Evolutionary conservation across 1,140 invertebrate genomes (phyloP), one percentile per base, ranked within the genome.

Genomic region (Halictus rubicundus): DNA sequence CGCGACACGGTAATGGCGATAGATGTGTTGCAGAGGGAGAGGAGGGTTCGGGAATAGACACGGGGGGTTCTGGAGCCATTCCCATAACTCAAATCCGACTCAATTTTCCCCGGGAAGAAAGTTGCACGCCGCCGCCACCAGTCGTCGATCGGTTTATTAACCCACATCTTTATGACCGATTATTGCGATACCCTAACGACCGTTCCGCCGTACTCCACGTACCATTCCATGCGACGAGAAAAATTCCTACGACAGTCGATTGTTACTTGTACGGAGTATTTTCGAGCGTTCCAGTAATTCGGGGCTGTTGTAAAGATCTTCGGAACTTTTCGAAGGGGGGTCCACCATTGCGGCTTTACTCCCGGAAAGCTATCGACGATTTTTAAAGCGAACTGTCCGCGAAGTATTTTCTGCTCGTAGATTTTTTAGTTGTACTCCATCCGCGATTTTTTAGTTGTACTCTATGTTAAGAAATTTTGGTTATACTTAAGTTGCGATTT

Each of bases 71-170:
- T 46, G 75, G 5, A 21, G 54, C 54, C n/a, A 57, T 57, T 87
- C 78, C 87, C 73, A 89, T 92, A 91, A 91, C 86, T 92, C 88
- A 92, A 90, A 91, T 91, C 87, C 82, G 78, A 88, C 86, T 91
- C 89, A 90, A 91, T 91, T 91, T 90, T 52, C 49, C 81, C 83
- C 86, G 82, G 79, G 82, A 91, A 89, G 83, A 89, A 91, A 83
- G 85, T 90, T 89, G 84, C 69, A 76, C 25, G 66, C 39, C 16
- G 59, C 64, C 64, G 69, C 77, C 66, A 69, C 63, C 72, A 54
- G 78, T 73, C 66, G 63, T 32, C 68, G 76, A 73, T 64, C 46
- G 60, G 61, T 86, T 83, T 80, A 86, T 83, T 69, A 72, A 83
- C 71, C 71, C 74, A 59, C 77, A 23, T 66, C 49, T 79, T 79